Conservation (phyloP, 2,888 invertebrate species). For the Exephanes ischioxanthus region DNA sequence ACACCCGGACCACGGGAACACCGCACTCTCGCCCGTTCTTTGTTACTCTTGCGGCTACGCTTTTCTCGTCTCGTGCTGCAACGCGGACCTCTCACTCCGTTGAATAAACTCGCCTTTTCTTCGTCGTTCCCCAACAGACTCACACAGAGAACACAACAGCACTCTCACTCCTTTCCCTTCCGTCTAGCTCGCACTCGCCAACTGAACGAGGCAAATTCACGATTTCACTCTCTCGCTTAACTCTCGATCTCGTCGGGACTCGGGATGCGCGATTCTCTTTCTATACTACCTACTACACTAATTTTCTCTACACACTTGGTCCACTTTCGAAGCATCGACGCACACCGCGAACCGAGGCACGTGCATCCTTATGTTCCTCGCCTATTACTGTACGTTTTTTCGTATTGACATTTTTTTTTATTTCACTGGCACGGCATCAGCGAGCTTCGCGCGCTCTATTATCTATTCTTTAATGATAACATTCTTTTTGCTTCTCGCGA, state of each 20-base stretch:
- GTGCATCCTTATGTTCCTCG: background rate
- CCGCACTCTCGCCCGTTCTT: constrained; percentile 59
- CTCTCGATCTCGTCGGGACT: constrained; percentile 56
- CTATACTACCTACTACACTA: constrained; percentile 7
- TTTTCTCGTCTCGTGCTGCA: constrained; percentile 38
- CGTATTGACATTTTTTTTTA: background rate
- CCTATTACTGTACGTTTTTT: background rate
- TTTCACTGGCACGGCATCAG: background rate
- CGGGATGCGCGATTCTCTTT: constrained; percentile 48
- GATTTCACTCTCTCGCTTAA: constrained; percentile 38
- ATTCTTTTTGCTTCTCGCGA: background rate
- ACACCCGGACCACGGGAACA: constrained; percentile 37
- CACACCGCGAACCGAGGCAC: constrained; percentile 33
- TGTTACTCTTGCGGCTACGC: constrained; percentile 45
- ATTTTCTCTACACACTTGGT: constrained; percentile 14
- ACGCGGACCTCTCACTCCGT: constrained; percentile 58
- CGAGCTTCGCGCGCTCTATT: background rate
- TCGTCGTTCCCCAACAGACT: constrained; percentile 37
- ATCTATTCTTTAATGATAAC: background rate
- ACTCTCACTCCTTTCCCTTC: constrained; percentile 8
- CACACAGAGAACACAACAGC: constrained; percentile 8
- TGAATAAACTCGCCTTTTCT: constrained; percentile 64
- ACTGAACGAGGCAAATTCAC: background rate
- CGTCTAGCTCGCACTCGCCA: constrained; percentile 2
- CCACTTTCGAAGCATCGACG: constrained; percentile 64